Base-by-base conservation (phyloP, 2,888 invertebrate species). In the Tridacna crocea region DNA sequence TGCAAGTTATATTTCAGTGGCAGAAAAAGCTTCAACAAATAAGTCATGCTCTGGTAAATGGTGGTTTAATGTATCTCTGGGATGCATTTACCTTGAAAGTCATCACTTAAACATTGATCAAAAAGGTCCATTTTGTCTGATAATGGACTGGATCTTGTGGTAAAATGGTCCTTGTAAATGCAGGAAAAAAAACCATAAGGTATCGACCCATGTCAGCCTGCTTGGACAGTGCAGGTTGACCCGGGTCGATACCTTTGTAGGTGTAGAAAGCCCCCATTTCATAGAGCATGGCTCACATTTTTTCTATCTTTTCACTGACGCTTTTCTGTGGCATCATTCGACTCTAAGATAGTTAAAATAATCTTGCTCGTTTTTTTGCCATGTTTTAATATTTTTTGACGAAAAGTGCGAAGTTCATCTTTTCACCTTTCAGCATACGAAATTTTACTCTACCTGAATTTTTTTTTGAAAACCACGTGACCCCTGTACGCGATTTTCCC, bases 331-430 rank as follows among this genome's bases (percentile, higher is more conserved):
- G 17, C n/a, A n/a, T 19, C 19, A 55, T n/a, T 19, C 2, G n/a
- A 10, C 17, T 10, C 2, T 1, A 19, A n/a, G 55, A 17, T 1
- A 55, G 4, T 17, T 6, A 55, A n/a, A n/a, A n/a, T n/a, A 17
- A 55, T 55, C 17, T 19, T 19, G 17, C 17, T 2, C 17, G 19
- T 19, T 55, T 10, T n/a, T 55, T 55, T 55, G 17, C 55, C n/a
- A 19, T 55, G 17, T 17, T 17, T 17, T 55, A 10, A n/a, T n/a
- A 3, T 55, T 4, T 63, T 63, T 63, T n/a, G 1, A 63, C 63
- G 22, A 12, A 47, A 27, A 68, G 68, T 68, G 68, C 68, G 68
- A 68, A 68, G 68, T 10, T 46, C 68, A 68, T 68, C 36, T 36
- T 36, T 36, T 36, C 36, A 8, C 2, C 8, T 68, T 65, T 68